These are phyloP conservation scores for Bombus sylvicola DNA, from an alignment of 1,140 invertebrate species.

Conservation along the genomic window DNA sequence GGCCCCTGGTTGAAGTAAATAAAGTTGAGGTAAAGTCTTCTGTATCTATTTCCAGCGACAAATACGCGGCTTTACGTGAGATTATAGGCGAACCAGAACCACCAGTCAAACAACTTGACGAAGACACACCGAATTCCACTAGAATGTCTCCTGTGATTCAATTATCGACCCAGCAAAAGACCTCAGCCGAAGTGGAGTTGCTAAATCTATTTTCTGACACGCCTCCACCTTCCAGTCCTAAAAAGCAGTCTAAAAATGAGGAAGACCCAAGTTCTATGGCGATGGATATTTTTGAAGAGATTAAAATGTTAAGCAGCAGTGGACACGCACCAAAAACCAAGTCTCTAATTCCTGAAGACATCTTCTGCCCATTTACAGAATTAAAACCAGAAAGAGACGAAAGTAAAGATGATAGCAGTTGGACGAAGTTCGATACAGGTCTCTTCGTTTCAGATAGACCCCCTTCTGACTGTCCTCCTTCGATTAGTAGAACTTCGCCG, in stretches of 20 bases:
- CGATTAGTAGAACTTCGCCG: conserved; percentile 85
- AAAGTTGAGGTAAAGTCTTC: conserved; percentile 74
- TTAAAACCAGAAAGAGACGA: conserved; percentile 68
- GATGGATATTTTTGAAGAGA: conserved; percentile 80
- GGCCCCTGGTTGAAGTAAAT: conserved; percentile 48
- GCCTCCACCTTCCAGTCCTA: conserved; percentile 62
- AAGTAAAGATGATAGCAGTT: conserved; percentile 77
- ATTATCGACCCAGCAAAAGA: conserved; percentile 39
- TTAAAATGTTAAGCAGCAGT: conserved; percentile 77
- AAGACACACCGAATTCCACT: conserved; percentile 30
- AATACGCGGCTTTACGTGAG: conserved; percentile 78
- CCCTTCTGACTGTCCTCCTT: conserved; percentile 78
- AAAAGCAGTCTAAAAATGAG: conserved; percentile 68
- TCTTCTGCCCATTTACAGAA: conserved; percentile 75
- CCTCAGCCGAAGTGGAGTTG: conserved; percentile 73
- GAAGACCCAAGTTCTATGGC: conserved; percentile 68
- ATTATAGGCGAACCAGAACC: conserved; percentile 77
- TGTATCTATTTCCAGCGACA: conserved; percentile 75
- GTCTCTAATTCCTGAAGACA: conserved; percentile 68
- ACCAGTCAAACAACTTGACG: conserved; percentile 56
- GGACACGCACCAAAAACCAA: conserved; percentile 50
- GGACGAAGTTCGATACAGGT: conserved; percentile 82
- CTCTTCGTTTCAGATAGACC: conserved; percentile 76
- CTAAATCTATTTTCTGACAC: conserved; percentile 77
- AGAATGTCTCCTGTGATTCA: conserved; percentile 54